Conservation (phyloP, 2,797 vertebrate genomes). For the Australoheros facetus region DNA sequence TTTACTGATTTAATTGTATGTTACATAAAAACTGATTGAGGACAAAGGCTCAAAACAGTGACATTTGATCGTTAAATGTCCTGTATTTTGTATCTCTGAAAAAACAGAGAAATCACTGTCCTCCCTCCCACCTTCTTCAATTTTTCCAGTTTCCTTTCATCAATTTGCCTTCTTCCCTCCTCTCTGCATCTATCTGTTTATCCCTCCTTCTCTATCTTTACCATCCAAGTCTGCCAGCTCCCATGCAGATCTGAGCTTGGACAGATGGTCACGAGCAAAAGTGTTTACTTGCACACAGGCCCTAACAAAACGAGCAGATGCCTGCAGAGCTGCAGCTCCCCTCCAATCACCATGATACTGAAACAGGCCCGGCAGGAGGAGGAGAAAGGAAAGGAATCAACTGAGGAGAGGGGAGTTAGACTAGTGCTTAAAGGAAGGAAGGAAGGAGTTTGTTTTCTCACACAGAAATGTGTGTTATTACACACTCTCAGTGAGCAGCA, state of each 20-base stretch:
- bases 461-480: not conserved
- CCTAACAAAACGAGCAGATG: constrained; percentile 77
- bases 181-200: not conserved
- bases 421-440: not conserved
- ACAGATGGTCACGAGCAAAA: constrained; percentile 75
- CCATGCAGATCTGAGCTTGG: constrained; percentile 66
- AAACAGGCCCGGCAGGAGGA: constrained; percentile 41
- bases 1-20: not conserved
- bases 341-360: constrained; percentile 53
- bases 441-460: not conserved
- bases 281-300: constrained; percentile 73
- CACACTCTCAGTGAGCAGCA: not conserved
- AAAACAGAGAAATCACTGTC: not conserved
- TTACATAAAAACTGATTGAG: not conserved
- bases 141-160: not conserved
- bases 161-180: not conserved
- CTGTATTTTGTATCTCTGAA: not conserved
- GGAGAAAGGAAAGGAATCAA: not conserved
- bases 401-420: not conserved
- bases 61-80: constrained; percentile 10
- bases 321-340: constrained; percentile 64
- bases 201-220: constrained; percentile 23
- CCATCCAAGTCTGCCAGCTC: constrained; percentile 58
- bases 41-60: not conserved
- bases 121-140: not conserved